Evolutionary conservation across 2,888 invertebrate genomes (phyloP).

Genomic region (Ellobium chinense): DNA sequence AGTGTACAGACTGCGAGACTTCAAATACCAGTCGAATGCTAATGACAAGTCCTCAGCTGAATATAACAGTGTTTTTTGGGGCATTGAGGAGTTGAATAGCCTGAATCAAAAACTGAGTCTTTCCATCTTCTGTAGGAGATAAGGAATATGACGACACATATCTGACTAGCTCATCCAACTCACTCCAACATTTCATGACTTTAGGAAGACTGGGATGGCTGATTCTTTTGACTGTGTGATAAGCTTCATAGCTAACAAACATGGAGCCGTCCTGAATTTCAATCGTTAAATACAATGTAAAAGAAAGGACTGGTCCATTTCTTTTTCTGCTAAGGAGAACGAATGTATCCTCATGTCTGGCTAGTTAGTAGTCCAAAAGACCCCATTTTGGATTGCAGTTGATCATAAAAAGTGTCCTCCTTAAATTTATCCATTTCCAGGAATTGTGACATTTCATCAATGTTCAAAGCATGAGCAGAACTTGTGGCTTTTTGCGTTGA

Average conservation of each 20-base stretch:
- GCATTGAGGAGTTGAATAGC: background rate
- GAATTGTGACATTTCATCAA: conserved; percentile 1
- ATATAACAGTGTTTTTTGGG: background rate
- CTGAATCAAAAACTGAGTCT: background rate
- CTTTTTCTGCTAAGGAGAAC: background rate
- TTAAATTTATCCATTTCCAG: background rate
- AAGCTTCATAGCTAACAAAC: background rate
- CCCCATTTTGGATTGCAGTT: background rate
- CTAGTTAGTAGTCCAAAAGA: background rate
- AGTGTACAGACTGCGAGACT: background rate
- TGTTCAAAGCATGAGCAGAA: background rate
- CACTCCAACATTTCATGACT: background rate
- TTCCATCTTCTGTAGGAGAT: background rate
- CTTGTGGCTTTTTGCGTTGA: background rate
- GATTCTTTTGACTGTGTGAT: background rate
- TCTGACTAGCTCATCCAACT: background rate
- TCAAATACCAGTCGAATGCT: background rate
- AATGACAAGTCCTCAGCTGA: background rate
- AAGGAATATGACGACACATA: background rate
- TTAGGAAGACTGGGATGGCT: background rate
- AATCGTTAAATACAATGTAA: background rate
- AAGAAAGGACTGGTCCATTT: background rate
- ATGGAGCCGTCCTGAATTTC: background rate
- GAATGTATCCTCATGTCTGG: background rate
- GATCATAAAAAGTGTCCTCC: background rate